Evolutionary conservation across 2,113 vertebrate species (phyloP), one percentile per base, ranked within the genome.

Genomic region (Erinaceus europaeus): DNA sequence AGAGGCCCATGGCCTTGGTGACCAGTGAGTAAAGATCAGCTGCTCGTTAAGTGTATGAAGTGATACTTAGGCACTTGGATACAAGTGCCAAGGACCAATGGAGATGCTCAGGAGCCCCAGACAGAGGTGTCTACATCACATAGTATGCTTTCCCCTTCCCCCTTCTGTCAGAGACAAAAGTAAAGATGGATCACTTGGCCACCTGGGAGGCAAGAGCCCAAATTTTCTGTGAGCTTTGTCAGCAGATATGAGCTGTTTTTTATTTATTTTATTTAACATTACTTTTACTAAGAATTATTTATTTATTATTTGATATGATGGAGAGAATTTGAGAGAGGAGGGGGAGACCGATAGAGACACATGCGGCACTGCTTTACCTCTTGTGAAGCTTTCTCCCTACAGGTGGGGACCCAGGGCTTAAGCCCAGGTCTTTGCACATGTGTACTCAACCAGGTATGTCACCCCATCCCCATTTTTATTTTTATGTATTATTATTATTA

Each of bases 21-120:
- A n/a, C 34, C 15, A 62, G 68, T 34, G 61, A 71, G 6, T 67
- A 53, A 36, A 6, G 62, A 29, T 48, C 6, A 15, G 34, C 15
- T 0, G 0, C 11, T 2, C 11, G 32, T 9, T 1, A 18, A 42
- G 29, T 55, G 9, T 74, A 38, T 86, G 14, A 9, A 11, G 2
- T 46, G 55, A 38, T 27, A 52, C 15, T 52, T 59, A 64, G 55
- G 11, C 23, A 21, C 23, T 29, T 38, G 34, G 10, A 32, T 5
- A 32, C 44, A 34, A 74, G 44, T 57, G 32, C 55, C 2, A 23
- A 38, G 23, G 14, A 5, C 59, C 21, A 46, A 48, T 44, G 55
- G 9, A 67, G 14, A 44, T 44, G 27, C 79, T 74, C 42, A 61
- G 65, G 68, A 38, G 44, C 73, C 46, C 34, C 32, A 21, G 18